phyloP scores from a whole-genome alignment of 2,888 invertebrate species.

The Amphipyra berbera region DNA sequence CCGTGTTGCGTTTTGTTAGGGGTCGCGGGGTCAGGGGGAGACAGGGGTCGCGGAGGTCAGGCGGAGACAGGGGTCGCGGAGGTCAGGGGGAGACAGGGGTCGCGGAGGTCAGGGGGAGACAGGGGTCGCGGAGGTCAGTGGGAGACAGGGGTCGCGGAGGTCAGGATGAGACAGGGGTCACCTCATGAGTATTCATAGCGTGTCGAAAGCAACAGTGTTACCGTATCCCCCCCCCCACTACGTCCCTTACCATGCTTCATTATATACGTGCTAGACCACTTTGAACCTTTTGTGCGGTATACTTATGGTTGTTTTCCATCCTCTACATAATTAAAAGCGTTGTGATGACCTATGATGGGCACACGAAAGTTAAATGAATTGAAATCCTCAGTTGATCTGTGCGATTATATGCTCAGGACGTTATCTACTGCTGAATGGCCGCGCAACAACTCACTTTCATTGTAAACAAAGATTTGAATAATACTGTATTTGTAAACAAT shows the following conservation, averaged over 20 bases:
- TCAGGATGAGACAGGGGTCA: no score
- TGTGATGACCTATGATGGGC: background rate
- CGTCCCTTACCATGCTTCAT: background rate
- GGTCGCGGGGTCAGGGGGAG: background rate
- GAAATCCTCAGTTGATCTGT: background rate
- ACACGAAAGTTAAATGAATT: conserved; percentile 6
- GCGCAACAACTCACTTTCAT: background rate
- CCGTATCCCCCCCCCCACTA: background rate
- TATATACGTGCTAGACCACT: background rate
- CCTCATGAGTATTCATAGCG: conserved; percentile 14
- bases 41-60: background rate
- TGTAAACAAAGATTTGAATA: background rate
- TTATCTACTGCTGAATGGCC: background rate
- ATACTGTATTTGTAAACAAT: background rate
- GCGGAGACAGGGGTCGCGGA: background rate
- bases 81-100: background rate
- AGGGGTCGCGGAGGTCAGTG: background rate
- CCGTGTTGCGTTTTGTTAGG: background rate
- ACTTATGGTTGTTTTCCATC: background rate
- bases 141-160: background rate
- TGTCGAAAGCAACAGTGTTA: background rate
- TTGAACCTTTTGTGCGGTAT: background rate
- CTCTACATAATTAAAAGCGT: background rate
- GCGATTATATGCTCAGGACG: background rate
- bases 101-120: no score